A percentile compares a stretch with the other conserved stretches of the same genome.
phyloP scores from a whole-genome alignment of 2,888 invertebrate genomes.

The Drosophila borborema region DNA sequence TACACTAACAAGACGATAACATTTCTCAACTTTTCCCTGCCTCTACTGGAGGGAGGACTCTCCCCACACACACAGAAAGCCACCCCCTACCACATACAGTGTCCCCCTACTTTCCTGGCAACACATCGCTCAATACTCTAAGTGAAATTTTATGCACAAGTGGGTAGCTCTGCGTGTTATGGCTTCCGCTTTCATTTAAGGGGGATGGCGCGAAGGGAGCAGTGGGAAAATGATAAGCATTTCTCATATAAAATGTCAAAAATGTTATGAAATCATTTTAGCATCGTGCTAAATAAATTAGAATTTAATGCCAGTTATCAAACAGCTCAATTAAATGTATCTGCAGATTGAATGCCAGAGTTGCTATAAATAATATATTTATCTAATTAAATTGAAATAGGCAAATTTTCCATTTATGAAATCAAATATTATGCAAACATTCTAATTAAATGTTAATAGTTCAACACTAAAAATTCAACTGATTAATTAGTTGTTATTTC shows the following conservation, averaged over 20 bases:
- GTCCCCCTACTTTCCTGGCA: not conserved
- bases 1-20: constrained; percentile 70
- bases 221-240: not conserved
- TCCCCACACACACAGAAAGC: not conserved
- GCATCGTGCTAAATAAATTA: constrained; percentile 2
- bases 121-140: constrained; percentile 46
- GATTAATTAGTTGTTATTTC: not conserved
- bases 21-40: constrained; percentile 53
- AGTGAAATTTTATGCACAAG: constrained; percentile 61
- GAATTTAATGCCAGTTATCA: not conserved
- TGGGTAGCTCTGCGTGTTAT: constrained; percentile 45
- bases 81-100: not conserved
- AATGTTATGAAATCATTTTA: not conserved
- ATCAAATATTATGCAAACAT: not conserved
- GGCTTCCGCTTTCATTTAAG: not conserved
- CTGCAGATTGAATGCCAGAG: not conserved
- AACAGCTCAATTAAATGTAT: constrained; percentile 1
- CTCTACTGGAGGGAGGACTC: not conserved
- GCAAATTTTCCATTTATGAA: not conserved
- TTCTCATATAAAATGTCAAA: not conserved
- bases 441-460: constrained; percentile 7
- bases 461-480: not conserved
- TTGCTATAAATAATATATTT: not conserved
- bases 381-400: not conserved
- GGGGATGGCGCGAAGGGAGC: not conserved